Percentiles rank a stretch among this genome's conserved stretches.
These are phyloP conservation scores for Typhlichthys subterraneus DNA, from an alignment of 2,797 vertebrate genomes.

Conservation along the genomic window DNA sequence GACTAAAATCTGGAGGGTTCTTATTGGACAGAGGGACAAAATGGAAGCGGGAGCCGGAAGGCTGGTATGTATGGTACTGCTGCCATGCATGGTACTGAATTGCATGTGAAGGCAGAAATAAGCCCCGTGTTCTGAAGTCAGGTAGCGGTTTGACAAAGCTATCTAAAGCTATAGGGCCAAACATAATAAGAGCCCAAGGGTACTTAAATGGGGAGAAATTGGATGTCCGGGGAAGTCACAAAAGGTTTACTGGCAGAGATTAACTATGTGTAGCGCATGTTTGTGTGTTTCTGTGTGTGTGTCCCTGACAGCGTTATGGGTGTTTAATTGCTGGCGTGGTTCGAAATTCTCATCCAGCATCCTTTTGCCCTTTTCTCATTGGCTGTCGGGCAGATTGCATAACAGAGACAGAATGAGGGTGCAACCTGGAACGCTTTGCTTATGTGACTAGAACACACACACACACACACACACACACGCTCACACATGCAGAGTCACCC, in stretches of 20 bases:
- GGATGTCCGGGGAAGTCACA: not conserved
- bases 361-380: constrained; percentile 6
- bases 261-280: not conserved
- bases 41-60: constrained; percentile 3
- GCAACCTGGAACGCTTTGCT: constrained; percentile 1
- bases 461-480: not conserved
- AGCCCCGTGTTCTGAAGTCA: not conserved
- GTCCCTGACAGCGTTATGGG: not conserved
- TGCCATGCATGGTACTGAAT: not conserved
- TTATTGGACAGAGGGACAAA: not conserved
- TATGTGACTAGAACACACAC: not conserved
- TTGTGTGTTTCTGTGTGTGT: not conserved
- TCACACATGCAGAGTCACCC: not conserved
- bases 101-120: not conserved
- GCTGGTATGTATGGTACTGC: constrained; percentile 2
- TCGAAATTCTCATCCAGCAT: constrained; percentile 1
- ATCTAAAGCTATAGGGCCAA: not conserved
- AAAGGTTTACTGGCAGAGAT: constrained; percentile 4
- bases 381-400: constrained; percentile 1
- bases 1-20: not conserved
- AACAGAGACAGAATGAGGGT: constrained; percentile 10
- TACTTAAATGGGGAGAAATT: not conserved
- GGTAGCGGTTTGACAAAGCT: not conserved
- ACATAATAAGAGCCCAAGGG: constrained; percentile 12
- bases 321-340: not conserved